Conservation (phyloP, 2,113 vertebrate genomes). For the Microtus pennsylvanicus region DNA sequence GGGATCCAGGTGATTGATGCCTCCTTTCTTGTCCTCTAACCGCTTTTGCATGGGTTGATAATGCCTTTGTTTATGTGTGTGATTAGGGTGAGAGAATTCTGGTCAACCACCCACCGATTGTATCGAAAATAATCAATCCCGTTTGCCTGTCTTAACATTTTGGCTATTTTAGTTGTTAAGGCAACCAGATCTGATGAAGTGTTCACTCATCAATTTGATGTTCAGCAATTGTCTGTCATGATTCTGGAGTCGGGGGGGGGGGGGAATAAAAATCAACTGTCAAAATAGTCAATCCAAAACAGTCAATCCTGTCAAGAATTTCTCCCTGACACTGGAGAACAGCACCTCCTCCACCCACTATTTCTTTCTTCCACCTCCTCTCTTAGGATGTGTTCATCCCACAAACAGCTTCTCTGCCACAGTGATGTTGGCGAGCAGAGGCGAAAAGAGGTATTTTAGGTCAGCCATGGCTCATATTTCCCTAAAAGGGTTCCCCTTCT, state of each 20-base stretch:
- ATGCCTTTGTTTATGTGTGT: slow-evolving; percentile 9
- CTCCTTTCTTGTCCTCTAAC: slow-evolving; percentile 46
- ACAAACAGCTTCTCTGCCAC: slow-evolving; percentile 11
- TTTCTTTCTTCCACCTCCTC: background rate
- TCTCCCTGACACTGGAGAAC: slow-evolving; percentile 56
- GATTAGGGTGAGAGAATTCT: slow-evolving; percentile 58
- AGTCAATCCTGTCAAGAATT: slow-evolving; percentile 52
- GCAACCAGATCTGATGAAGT: slow-evolving; percentile 76
- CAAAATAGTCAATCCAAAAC: slow-evolving; percentile 77
- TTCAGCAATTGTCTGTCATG: slow-evolving; percentile 73
- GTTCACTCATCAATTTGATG: slow-evolving; percentile 77
- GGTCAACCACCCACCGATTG: slow-evolving; percentile 70
- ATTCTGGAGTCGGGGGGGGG: slow-evolving; percentile 53
- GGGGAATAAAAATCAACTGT: slow-evolving; percentile 71
- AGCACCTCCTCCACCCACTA: background rate
- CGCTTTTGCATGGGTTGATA: slow-evolving; percentile 40
- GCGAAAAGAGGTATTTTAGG: slow-evolving; percentile 46
- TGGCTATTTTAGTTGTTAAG: slow-evolving; percentile 82
- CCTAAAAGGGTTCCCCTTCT: slow-evolving; percentile 27
- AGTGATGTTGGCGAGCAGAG: slow-evolving; percentile 15
- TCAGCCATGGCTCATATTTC: slow-evolving; percentile 55
- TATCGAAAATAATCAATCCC: slow-evolving; percentile 76
- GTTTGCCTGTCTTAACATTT: slow-evolving; percentile 81
- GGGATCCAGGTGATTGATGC: background rate
- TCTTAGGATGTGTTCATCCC: slow-evolving; percentile 46